Base-by-base conservation (phyloP, 2,113 vertebrate species). In the Poeciliopsis turrubarensis region DNA sequence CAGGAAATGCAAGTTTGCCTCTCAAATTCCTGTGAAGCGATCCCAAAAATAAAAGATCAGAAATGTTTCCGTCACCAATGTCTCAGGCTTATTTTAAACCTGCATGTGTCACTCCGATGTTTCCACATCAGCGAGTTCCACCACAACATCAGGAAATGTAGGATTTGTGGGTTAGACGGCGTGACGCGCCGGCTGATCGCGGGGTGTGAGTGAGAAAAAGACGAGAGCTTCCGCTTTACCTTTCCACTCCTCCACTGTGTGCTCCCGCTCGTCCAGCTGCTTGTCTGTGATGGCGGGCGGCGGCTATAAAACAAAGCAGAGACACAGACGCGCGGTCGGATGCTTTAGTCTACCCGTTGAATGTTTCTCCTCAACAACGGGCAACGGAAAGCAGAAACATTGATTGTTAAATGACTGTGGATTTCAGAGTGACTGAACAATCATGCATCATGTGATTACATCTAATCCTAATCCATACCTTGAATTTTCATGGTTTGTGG, bases 181-280 rank as follows among this genome's bases (percentile, higher is more conserved):
- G 34, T 37, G 34, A 37, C 8, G 12, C 4, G 41, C 15, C 4
- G 39, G 3, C 15, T 44, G 41, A 5, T 44, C 4, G 15, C 14
- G 39, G 41, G 1, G 15, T 44, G 41, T 44, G 15, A 5, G 30
- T 31, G 8, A 37, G 9, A 47, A 47, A 47, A 47, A 19, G 44
- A 22, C 54, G 68, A 47, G 54, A 68, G 0, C 3, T 22, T 9
- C 17, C 69, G 65, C 51, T 57, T 14, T 94, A 99, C 98, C 98
- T 98, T 99, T 99, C 98, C 98, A 99, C 79, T 99, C 98, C 44
- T 99, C 98, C 89, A 99, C 96, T 0, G 97, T 98, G 93, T 99
- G 98, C 83, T 99, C 98, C 61, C 98, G 93, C 87, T 99, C 98
- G 90, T 99, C 98, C 87, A 99, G 93, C 83, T 99, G 97, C 84